These are phyloP conservation scores for Palaemon carinicauda DNA, from an alignment of 1,140 invertebrate genomes.

Conservation along the genomic window DNA sequence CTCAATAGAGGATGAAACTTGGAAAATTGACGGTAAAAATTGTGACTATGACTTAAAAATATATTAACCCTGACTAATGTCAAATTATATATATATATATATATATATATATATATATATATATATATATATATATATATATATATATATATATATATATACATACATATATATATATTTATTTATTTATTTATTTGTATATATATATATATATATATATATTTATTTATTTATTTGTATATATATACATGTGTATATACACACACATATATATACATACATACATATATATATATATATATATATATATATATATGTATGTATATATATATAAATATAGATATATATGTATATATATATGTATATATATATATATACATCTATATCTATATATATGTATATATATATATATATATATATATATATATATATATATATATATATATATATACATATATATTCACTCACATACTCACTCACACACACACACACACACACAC, in stretches of 20 bases:
- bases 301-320: neutral
- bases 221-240: neutral
- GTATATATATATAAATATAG: neutral
- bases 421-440: neutral
- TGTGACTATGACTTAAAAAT: too few species aligned
- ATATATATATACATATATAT: neutral
- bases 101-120: neutral
- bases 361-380: neutral
- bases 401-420: neutral
- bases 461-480: too few species aligned
- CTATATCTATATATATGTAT: neutral
- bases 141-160: neutral
- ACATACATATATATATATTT: neutral
- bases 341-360: neutral
- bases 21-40: too few species aligned
- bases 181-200: neutral
- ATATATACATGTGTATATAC: neutral
- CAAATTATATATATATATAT: neutral
- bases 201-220: neutral
- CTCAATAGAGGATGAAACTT: too few species aligned
- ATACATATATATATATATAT: neutral
- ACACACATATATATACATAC: neutral
- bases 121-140: constrained; percentile 2
- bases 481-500: neutral
- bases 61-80: too few species aligned